Evolutionary conservation across 2,113 vertebrate genomes (phyloP).

Genomic region (Notothenia rossii): DNA sequence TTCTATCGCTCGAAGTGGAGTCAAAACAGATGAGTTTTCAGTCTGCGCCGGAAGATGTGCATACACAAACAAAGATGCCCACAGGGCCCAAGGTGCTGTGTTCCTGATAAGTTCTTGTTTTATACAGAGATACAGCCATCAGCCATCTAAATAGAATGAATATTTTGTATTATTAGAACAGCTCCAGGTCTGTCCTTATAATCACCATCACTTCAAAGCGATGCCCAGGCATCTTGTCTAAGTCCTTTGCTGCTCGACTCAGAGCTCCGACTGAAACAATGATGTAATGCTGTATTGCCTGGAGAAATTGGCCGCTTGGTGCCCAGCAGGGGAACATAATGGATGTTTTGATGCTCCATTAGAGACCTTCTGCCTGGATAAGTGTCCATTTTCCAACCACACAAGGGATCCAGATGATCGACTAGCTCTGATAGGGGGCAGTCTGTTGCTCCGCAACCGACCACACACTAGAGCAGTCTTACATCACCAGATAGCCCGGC

Average conservation of each 20-base stretch:
- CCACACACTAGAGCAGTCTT: constrained; percentile 50
- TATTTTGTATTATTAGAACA: background rate
- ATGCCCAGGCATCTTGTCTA: background rate
- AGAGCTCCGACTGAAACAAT: constrained; percentile 44
- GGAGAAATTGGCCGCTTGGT: constrained; percentile 45
- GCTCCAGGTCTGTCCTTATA: background rate
- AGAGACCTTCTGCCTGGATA: constrained; percentile 67
- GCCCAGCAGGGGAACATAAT: constrained; percentile 63
- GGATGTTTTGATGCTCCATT: constrained; percentile 73
- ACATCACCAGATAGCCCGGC: constrained; percentile 45
- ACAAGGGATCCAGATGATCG: constrained; percentile 52
- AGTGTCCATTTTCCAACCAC: constrained; percentile 74
- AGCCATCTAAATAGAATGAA: too few relatives aligned
- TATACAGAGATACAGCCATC: background rate
- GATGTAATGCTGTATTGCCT: constrained; percentile 74
- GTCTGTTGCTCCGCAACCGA: constrained; percentile 54
- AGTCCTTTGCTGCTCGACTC: constrained; percentile 26
- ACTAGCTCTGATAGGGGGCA: constrained; percentile 48
- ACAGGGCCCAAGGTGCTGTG: background rate
- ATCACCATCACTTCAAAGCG: background rate
- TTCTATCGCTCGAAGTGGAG: too few relatives aligned
- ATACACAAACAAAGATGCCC: background rate
- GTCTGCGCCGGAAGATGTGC: background rate
- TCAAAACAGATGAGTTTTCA: too few relatives aligned
- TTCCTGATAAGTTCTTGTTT: background rate